Base-by-base conservation (phyloP, 2,888 invertebrate species). In the Orthosia cruda region DNA sequence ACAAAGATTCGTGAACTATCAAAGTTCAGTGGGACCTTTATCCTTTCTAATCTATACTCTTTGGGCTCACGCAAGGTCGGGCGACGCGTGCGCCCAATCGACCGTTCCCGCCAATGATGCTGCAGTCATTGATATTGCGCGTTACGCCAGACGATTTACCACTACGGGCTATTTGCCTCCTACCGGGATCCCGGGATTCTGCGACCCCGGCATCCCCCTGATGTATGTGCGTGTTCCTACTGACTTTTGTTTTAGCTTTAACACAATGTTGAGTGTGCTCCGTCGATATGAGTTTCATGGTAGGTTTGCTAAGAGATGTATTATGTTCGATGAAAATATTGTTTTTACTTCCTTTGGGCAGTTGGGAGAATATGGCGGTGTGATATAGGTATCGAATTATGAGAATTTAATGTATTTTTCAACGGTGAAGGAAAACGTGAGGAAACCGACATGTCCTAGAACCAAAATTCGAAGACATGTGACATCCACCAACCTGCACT, bases 121-220 rank as follows among this genome's bases (percentile, higher is more conserved):
- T 93, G 94, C 94, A 93, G 90, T 91, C 93, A 94, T 94, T 94
- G 95, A 95, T 95, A 95, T 92, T 91, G 92, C 90, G 90, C 89
- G 90, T 94, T 93, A 92, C 90, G 91, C 93, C 95, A 95, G 95
- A 93, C 96, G 94, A 96, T 96, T 96, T 95, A 95, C 92, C 92
- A 92, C 90, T 92, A 95, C 94, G 96, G 93, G 91, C 95, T 95
- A 95, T 96, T 96, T 95, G 91, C 93, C 93, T 90, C 94, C 92
- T 92, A 91, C 93, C 91, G 90, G 93, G 92, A 89, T 85, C 84
- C 86, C 83, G 90, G 92, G 91, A 89, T 83, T 85, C 85, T 84
- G 90, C 92, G 91, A 89, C 84, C 84, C 82, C 83, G 90, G 92
- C 91, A 90, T 84, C 85, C 84, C 85, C 70, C 83, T 94, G 93